Conservation (phyloP, 1,140 invertebrate species). For the Bombus sibiricus region DNA sequence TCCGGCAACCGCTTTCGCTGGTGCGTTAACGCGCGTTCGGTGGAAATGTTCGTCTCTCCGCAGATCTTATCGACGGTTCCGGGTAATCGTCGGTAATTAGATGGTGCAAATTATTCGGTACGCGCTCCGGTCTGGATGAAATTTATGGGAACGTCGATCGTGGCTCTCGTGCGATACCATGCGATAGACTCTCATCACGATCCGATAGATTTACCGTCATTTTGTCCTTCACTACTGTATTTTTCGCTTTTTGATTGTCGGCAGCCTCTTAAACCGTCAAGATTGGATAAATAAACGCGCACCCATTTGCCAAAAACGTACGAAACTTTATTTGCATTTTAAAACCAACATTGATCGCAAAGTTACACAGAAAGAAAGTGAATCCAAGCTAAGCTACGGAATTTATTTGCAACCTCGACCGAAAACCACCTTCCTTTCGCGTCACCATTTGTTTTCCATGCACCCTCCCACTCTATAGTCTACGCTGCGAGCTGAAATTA, state of each 20-base stretch:
- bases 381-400: background rate
- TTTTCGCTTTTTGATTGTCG: background rate
- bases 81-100: slow-evolving; percentile 40
- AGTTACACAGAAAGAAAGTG: no score
- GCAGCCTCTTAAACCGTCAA: background rate
- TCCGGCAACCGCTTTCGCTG: background rate
- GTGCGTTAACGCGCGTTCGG: background rate
- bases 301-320: background rate
- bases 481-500: slow-evolving; percentile 68
- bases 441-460: slow-evolving; percentile 31
- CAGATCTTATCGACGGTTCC: slow-evolving; percentile 19
- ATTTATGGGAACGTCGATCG: background rate
- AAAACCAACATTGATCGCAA: background rate
- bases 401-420: slow-evolving; percentile 22
- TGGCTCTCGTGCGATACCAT: background rate
- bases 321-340: background rate
- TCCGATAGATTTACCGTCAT: background rate
- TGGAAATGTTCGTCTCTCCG: background rate
- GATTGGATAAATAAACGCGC: background rate
- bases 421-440: background rate
- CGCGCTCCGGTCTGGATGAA: background rate
- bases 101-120: slow-evolving; percentile 18
- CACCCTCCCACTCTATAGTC: background rate
- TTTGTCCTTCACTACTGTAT: no score
- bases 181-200: slow-evolving; percentile 10